Evolutionary conservation across 2,888 invertebrate genomes (phyloP).

Genomic region (Volucella inflata): DNA sequence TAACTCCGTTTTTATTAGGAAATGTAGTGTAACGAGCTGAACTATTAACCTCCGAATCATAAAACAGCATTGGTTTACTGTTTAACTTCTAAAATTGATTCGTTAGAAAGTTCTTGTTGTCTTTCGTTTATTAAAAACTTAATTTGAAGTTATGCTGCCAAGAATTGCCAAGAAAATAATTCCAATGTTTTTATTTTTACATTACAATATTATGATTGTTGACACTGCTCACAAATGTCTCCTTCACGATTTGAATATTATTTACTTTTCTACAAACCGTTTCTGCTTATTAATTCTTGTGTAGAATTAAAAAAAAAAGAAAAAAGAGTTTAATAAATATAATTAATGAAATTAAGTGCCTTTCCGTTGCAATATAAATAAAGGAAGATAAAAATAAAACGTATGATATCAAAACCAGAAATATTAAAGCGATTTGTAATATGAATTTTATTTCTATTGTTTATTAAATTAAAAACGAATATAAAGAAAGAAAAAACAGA

Average conservation of each 20-base stretch:
- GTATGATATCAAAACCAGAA: background rate
- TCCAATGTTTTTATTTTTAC: background rate
- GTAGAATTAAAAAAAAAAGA: conserved; percentile 13
- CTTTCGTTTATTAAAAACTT: too few relatives aligned
- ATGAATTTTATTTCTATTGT: conserved; percentile 29
- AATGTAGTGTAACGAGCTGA: too few relatives aligned
- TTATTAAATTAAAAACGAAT: conserved; percentile 29
- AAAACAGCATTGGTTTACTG: too few relatives aligned
- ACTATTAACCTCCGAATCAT: too few relatives aligned
- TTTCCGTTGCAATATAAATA: conserved; percentile 71
- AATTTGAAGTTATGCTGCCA: conserved; percentile 1
- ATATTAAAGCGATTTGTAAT: conserved; percentile 34
- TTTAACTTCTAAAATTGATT: too few relatives aligned
- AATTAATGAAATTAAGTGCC: conserved; percentile 66
- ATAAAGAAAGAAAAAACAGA: conserved; percentile 25
- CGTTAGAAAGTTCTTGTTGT: too few relatives aligned
- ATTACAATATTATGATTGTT: background rate
- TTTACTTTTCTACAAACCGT: background rate
- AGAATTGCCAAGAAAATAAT: background rate
- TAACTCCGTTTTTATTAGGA: too few relatives aligned
- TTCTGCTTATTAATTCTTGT: conserved; percentile 30
- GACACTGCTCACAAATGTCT: conserved; percentile 38
- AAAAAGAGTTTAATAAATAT: background rate
- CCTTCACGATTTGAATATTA: conserved; percentile 57
- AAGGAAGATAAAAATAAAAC: conserved; percentile 55